These are phyloP conservation scores for Channallabes apus DNA, from an alignment of 2,797 vertebrate genomes.

Conservation along the genomic window DNA sequence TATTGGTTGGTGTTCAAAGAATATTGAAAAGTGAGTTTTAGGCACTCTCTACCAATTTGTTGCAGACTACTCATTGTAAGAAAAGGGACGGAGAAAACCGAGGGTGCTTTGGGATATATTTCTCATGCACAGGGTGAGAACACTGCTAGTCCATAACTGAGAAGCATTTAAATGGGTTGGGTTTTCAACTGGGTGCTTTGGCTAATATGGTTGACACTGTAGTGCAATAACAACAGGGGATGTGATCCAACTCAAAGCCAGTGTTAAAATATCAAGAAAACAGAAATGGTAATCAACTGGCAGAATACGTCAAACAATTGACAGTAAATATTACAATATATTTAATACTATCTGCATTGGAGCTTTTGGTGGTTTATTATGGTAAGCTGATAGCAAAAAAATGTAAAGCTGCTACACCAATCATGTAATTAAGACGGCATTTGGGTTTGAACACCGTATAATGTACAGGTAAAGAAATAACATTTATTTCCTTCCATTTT, in stretches of 20 bases:
- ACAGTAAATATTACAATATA: not conserved
- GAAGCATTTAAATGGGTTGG: not conserved
- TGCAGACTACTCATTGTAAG: not conserved
- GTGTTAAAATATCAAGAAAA: not conserved
- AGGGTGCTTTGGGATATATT: not conserved
- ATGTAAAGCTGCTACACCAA: not conserved
- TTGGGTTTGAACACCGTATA: not conserved
- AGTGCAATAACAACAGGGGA: not conserved
- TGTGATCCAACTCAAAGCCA: not conserved
- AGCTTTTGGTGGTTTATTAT: not conserved
- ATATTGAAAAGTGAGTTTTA: not conserved
- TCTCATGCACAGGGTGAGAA: not conserved
- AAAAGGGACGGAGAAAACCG: not conserved
- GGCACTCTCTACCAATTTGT: not conserved
- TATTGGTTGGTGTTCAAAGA: not conserved
- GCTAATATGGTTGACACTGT: not conserved
- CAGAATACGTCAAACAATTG: not conserved
- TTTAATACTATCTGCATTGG: not conserved
- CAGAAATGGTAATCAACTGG: not conserved
- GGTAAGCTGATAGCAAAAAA: not conserved
- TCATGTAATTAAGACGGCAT: not conserved
- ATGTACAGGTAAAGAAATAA: not conserved
- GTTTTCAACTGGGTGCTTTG: not conserved
- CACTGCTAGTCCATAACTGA: not conserved
- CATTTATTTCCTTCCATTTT: not conserved